Base-by-base conservation (phyloP, 2,888 invertebrate species). In the Lasioglossum leucozonium region DNA sequence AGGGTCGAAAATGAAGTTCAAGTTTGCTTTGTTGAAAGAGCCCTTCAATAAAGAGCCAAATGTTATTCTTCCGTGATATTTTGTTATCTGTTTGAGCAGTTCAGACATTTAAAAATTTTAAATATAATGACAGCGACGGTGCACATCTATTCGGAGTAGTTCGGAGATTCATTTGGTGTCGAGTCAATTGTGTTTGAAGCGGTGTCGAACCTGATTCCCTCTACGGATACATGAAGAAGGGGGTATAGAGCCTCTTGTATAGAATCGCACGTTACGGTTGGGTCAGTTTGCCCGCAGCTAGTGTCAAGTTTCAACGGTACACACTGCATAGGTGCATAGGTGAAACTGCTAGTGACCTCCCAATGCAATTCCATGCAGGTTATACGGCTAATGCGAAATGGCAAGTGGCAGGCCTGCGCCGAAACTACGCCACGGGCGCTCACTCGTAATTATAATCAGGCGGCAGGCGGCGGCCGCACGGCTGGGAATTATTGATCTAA, bases 381-480 rank as follows among this genome's bases (percentile, higher is more conserved):
- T 79, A 77, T 82, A 75, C 44, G 80, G 78, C 84, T 89, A 89
- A 89, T 87, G 84, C 81, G 89, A 86, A 81, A 79, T 79, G 87
- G 89, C 86, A 89, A 87, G 72, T 86, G 86, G 77, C 86, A 86
- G 83, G 72, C 26, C 55, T 42, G 67, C 34, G 62, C 67, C 81
- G 82, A 79, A 78, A 82, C 79, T 79, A 51, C 62, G 44, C 26
- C 72, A 72, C 47, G 51, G 44, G 11, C 72, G 69, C 37, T 73
- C 79, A 5, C 77, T 42, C 47, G 82, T 89, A 84, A 89, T 89
- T 84, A 87, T 82, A 79, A 86, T 81, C 87, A 87, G 87, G 78
- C 82, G 16, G 69, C 42, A 44, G 44, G 44, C 44, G 16, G 47
- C 42, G 79, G 51, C 30, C 72, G 30, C 34, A 30, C 77, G 79